Conservation (phyloP, 2,113 vertebrate genomes). For the Hippotragus niger region DNA sequence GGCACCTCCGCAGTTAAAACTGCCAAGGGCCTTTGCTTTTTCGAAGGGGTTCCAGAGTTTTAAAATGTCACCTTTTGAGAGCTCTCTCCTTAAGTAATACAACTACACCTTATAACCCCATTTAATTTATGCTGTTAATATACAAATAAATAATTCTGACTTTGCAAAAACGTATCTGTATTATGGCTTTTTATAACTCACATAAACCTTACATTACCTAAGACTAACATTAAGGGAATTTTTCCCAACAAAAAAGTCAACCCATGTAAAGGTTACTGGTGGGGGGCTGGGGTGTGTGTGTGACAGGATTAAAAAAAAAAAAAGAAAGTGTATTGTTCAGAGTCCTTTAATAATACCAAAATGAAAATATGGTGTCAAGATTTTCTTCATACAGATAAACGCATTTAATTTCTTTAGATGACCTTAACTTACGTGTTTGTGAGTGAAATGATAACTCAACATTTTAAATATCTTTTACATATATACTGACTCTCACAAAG, state of each 20-base stretch:
- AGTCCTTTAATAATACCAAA: conserved; percentile 99
- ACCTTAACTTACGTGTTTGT: conserved; percentile 89
- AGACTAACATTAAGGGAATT: conserved; percentile 52
- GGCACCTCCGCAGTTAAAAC: conserved; percentile 20
- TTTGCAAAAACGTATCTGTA: conserved; percentile 26
- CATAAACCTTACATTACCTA: conserved; percentile 61
- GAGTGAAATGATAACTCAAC: conserved; percentile 96
- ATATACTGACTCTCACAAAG: conserved; percentile 99
- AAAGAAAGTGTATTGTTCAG: conserved; percentile 80
- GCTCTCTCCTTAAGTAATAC: conserved; percentile 54
- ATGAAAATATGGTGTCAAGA: conserved; percentile 98
- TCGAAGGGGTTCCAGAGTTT: conserved; percentile 17
- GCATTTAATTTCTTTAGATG: conserved; percentile 96
- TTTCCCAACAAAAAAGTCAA: conserved; percentile 43
- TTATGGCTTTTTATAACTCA: conserved; percentile 62
- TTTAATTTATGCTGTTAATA: conserved; percentile 58
- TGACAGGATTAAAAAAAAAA: conserved; percentile 63
- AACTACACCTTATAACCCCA: conserved; percentile 64
- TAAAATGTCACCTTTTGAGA: conserved; percentile 61
- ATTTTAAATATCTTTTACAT: conserved; percentile 99
- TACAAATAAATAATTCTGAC: conserved; percentile 65
- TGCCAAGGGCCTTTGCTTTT: not conserved
- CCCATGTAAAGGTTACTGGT: conserved; percentile 44
- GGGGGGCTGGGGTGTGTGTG: not conserved
- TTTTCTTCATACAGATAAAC: conserved; percentile 98